These are phyloP conservation scores for Hippocampus abdominalis DNA, from an alignment of 2,113 vertebrate genomes.

Conservation along the genomic window DNA sequence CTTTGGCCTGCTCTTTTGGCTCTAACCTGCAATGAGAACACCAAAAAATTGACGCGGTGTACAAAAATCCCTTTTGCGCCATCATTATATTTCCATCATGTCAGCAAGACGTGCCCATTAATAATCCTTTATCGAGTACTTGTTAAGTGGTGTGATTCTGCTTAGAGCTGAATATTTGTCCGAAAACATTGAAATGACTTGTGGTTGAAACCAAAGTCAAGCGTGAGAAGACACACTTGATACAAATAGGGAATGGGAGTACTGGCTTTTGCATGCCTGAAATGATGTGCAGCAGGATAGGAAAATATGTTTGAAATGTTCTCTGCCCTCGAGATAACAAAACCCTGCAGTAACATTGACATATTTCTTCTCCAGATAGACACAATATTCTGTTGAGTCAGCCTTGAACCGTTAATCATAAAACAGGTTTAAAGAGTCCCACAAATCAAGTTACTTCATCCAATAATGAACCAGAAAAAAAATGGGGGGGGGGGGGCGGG, in stretches of 20 bases:
- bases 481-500: too few species aligned
- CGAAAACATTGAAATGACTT: constrained; percentile 14
- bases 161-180: neutral
- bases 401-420: constrained; percentile 29
- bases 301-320: constrained; percentile 36
- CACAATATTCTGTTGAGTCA: constrained; percentile 2
- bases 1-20: constrained; percentile 7
- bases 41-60: neutral
- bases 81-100: constrained; percentile 33
- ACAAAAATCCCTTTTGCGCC: constrained; percentile 20
- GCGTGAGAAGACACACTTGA: constrained; percentile 33
- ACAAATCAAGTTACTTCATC: neutral
- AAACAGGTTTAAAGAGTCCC: constrained; percentile 22
- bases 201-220: constrained; percentile 23
- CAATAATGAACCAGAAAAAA: constrained; percentile 14
- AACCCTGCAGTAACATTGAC: constrained; percentile 23
- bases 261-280: constrained; percentile 18
- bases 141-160: constrained; percentile 1
- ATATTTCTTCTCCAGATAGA: constrained; percentile 33
- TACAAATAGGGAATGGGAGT: constrained; percentile 11
- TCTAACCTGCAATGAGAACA: constrained; percentile 5
- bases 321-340: constrained; percentile 32
- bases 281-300: constrained; percentile 28
- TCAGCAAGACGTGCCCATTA: constrained; percentile 33
- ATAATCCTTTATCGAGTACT: constrained; percentile 18